Base-by-base conservation (phyloP, 2,113 vertebrate genomes). In the Xenus cinereus region DNA sequence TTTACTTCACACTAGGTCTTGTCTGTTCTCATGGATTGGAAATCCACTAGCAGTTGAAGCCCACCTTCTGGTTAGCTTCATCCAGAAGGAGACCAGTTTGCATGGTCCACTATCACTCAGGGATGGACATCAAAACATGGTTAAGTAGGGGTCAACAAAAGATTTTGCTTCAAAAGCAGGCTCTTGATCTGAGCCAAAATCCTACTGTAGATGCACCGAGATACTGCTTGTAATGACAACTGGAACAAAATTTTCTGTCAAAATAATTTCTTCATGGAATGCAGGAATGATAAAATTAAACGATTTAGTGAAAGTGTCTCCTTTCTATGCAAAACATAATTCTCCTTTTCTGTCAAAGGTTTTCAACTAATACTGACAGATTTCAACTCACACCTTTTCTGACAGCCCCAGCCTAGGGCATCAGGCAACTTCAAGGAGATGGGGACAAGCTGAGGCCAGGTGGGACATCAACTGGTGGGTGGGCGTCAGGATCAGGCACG, bases 381-480 rank as follows among this genome's bases (percentile, higher is more conserved):
- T 68, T 92, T 92, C 35, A 68, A 16, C 11, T 72, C 51, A 9
- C 19, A 15, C 19, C 14, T 50, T 62, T 84, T 74, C 51, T 63
- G 53, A 12, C 51, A 75, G 41, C 7, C 6, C 16, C 43, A 82
- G n/a, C 56, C 17, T 4, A 14, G 21, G 53, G 6, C 26, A 46
- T 32, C 11, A 28, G 17, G 32, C 17, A 30, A n/a, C 17, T 62
- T 56, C 12, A 2, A 39, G 66, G 50, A n/a, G 33, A 24, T 5
- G 19, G 10, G 26, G 18, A 4, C 27, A 37, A 33, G 6, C 30
- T 64, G 39, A 73, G 53, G 26, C 26, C 4, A 2, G 32, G 43
- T 11, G 21, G 59, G 33, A 33, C 50, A 26, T 39, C n/a, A 62
- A 10, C 66, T 7, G 3, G 12, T 0, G 2, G 3, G 7, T 69